Evolutionary conservation across 2,797 vertebrate species (phyloP).

Genomic region (Amniataba percoides): DNA sequence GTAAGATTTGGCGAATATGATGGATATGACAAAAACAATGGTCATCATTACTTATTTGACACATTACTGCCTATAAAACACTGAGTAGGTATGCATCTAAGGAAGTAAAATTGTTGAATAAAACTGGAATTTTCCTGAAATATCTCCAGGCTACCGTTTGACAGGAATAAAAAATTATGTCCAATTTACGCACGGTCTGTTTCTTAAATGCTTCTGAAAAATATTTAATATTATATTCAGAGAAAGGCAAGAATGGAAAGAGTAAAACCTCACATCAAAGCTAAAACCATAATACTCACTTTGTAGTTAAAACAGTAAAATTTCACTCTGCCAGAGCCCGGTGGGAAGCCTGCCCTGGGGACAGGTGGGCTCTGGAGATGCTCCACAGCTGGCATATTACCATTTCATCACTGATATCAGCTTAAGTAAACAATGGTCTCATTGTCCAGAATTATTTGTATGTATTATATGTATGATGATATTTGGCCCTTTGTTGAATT

Average conservation of each 20-base stretch:
- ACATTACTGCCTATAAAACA: not conserved
- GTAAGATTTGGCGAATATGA: conserved; percentile 57
- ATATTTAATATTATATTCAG: not conserved
- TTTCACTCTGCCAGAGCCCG: conserved; percentile 10
- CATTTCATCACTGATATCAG: not conserved
- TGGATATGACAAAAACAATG: conserved; percentile 43
- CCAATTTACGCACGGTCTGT: not conserved
- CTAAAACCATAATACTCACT: not conserved
- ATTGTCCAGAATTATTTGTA: conserved; percentile 10
- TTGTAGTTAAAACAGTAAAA: conserved; percentile 28
- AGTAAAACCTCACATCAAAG: not conserved
- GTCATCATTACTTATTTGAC: conserved; percentile 29
- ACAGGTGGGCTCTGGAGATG: conserved; percentile 35
- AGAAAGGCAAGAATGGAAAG: not conserved
- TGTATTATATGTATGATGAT: no score
- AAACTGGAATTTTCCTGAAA: not conserved
- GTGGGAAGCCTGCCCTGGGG: conserved; percentile 18
- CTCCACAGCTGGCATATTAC: conserved; percentile 20
- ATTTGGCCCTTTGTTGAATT: not conserved
- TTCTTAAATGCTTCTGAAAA: conserved; percentile 4
- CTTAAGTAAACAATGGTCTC: conserved; percentile 12
- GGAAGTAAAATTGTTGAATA: not conserved
- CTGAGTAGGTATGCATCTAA: not conserved
- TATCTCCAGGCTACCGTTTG: not conserved
- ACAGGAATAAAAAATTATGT: not conserved